Base-by-base conservation (phyloP, 2,797 vertebrate genomes). In the Pseudochromis fuscus region DNA sequence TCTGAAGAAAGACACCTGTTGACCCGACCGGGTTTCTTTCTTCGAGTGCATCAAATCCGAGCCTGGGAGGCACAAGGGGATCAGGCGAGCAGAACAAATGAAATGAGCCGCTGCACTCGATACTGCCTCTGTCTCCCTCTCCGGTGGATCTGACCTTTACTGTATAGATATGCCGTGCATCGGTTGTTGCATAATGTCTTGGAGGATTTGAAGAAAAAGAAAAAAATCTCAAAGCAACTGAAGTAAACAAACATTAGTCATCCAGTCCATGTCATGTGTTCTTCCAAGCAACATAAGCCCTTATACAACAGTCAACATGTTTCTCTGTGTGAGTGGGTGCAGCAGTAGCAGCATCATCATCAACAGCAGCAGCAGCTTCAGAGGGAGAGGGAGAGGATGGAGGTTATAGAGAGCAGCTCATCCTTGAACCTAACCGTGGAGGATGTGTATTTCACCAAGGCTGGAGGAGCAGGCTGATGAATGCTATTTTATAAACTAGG, bases 241-340 rank as follows among this genome's bases (percentile, higher is more conserved):
- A 87, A 61, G 85, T 87, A 92, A 89, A 92, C 89, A 88, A 88
- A 85, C 61, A 85, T 89, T 83, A 91, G 82, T 87, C 87, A 91
- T 81, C 40, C 5, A 53, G 71, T 70, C 75, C 60, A 72, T 74
- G 81, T 85, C 5, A 63, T 79, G 83, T 86, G 76, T 75, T 86
- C 71, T 75, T 75, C 63, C 64, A 60, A 67, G 61, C 71, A 67
- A 75, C 71, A 79, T 65, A 62, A 81, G 72, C 59, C 79, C 74
- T 90, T 89, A 89, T 51, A 88, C 83, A 90, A 89, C 76, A 65
- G 59, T 70, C 61, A 62, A 81, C 72, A 79, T 78, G 79, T 37
- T 86, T 88, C 77, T 60, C 78, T 82, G 35, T 56, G 75, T 63
- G 86, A 86, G 87, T 89, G 84, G 84, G 87, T 82, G 84, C 59